Conservation (phyloP, 2,888 invertebrate genomes). For the Ochropleura plecta region DNA sequence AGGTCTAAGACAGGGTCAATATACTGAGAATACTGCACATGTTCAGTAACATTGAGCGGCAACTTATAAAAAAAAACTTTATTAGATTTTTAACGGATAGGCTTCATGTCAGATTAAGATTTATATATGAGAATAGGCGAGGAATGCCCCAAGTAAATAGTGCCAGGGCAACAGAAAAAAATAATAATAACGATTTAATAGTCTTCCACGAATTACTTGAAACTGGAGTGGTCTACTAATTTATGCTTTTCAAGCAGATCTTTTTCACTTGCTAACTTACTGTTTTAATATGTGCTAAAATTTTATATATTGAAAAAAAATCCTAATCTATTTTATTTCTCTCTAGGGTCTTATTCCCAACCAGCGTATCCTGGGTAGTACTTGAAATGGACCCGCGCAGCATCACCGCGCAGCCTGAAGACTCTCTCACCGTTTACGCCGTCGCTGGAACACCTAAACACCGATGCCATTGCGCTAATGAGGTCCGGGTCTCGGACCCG, state of each 20-base stretch:
- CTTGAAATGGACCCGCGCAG: slow-evolving; percentile 98
- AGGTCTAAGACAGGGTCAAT: too few species aligned
- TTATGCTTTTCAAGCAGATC: neutral
- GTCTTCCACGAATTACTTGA: neutral
- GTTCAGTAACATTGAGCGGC: neutral
- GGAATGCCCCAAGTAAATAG: neutral
- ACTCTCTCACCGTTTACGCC: slow-evolving; percentile 93
- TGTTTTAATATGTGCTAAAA: neutral
- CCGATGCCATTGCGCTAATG: slow-evolving; percentile 80
- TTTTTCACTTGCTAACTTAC: neutral
- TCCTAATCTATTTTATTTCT: slow-evolving; percentile 24
- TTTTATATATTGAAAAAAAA: neutral
- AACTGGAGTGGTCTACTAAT: neutral
- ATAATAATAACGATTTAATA: neutral
- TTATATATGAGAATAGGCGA: neutral
- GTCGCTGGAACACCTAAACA: slow-evolving; percentile 83
- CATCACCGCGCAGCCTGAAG: slow-evolving; percentile 98
- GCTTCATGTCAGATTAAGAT: too few species aligned
- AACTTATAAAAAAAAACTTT: too few species aligned
- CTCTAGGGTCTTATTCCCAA: slow-evolving; percentile 95
- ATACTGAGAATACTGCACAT: neutral
- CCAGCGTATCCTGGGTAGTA: slow-evolving; percentile 97
- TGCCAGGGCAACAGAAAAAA: neutral
- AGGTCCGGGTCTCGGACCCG: slow-evolving; percentile 76
- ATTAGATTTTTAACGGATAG: too few species aligned